A percentile compares a stretch with the other conserved stretches of the same genome.
Evolutionary conservation across 2,888 invertebrate genomes (phyloP).

Genomic region (Chouioia cunea): DNA sequence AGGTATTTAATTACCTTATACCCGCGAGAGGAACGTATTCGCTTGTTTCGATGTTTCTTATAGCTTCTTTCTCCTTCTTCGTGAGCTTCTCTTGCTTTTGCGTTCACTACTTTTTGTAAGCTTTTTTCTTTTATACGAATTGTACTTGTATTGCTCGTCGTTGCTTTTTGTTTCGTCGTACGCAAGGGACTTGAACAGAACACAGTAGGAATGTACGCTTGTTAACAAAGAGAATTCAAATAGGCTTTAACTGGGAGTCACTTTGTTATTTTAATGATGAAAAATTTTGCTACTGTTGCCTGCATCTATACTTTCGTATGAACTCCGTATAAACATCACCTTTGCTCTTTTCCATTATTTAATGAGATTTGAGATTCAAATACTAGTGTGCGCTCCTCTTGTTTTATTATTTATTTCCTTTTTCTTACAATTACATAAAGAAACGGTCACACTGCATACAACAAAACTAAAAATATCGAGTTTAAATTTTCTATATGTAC

Average conservation of each 20-base stretch:
- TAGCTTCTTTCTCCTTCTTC: slow-evolving; percentile 36
- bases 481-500: too few species aligned
- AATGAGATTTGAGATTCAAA: too few species aligned
- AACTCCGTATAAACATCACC: too few species aligned
- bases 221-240: slow-evolving; percentile 47
- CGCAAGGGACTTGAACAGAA: slow-evolving; percentile 9
- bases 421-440: too few species aligned
- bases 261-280: slow-evolving; percentile 46
- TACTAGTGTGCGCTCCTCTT: too few species aligned
- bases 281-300: slow-evolving; percentile 17
- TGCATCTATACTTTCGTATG: background rate
- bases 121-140: background rate
- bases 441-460: too few species aligned
- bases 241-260: background rate
- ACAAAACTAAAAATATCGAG: too few species aligned
- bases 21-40: slow-evolving; percentile 26
- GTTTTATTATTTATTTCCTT: too few species aligned
- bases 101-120: background rate
- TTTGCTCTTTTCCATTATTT: too few species aligned
- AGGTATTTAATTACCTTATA: slow-evolving; percentile 48
- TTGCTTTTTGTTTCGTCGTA: background rate
- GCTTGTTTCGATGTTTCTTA: slow-evolving; percentile 47
- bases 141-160: slow-evolving; percentile 3
- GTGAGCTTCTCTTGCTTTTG: slow-evolving; percentile 24
- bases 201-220: slow-evolving; percentile 48